Percentiles rank a stretch among this genome's conserved stretches.
These are phyloP conservation scores for Drosophila sulfurigaster DNA, from an alignment of 1,140 invertebrate species.

Conservation along the genomic window DNA sequence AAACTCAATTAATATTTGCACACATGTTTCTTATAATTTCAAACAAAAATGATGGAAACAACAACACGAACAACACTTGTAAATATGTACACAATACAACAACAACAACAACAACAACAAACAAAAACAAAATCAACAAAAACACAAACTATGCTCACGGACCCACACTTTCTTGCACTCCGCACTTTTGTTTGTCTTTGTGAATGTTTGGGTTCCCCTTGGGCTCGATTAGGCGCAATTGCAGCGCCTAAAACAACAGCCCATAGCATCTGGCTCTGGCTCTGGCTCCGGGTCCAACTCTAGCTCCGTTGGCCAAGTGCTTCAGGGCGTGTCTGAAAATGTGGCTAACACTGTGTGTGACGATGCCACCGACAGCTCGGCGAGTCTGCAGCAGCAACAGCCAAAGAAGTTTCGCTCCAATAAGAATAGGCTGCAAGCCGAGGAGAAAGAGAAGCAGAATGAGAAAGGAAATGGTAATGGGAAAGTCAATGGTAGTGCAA, in stretches of 20 bases:
- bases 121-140: constrained; percentile 52
- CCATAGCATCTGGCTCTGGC: constrained; percentile 10
- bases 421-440: constrained; percentile 38
- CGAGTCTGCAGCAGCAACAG: constrained; percentile 32
- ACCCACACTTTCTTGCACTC: constrained; percentile 49
- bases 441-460: constrained; percentile 22
- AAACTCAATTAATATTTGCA: constrained; percentile 77
- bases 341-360: constrained; percentile 12
- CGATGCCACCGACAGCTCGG: constrained; percentile 1
- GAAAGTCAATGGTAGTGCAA: constrained; percentile 64
- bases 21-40: constrained; percentile 80
- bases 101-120: constrained; percentile 47
- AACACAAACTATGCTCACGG: constrained; percentile 48
- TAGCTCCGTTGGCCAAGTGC: constrained; percentile 15
- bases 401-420: constrained; percentile 58
- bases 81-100: constrained; percentile 64
- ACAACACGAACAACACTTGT: constrained; percentile 66
- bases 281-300: no score
- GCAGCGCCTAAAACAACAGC: constrained; percentile 62
- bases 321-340: constrained; percentile 55
- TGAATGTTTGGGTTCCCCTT: constrained; percentile 60
- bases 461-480: background rate
- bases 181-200: constrained; percentile 72
- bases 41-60: constrained; percentile 67
- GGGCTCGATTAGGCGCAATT: constrained; percentile 64